Evolutionary conservation across 53 echinoderm and acorn worm genomes (phyloP).

Genomic region (Arbacia lixula): DNA sequence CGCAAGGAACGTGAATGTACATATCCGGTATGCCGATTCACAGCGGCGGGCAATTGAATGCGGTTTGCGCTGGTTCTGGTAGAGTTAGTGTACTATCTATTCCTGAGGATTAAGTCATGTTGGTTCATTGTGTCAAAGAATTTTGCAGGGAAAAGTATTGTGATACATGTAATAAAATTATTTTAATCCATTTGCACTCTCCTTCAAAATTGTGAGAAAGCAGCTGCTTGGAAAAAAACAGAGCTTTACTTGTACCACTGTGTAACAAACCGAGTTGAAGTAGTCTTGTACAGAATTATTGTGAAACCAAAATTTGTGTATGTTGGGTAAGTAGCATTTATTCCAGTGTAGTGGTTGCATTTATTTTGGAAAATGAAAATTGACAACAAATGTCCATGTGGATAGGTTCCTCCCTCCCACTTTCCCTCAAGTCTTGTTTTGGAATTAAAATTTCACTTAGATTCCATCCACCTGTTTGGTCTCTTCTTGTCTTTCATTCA

Average conservation of each 20-base stretch:
- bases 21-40: too few relatives aligned
- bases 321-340: neutral
- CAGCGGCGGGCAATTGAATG: too few relatives aligned
- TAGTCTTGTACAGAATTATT: slow-evolving; percentile 8
- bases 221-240: too few relatives aligned
- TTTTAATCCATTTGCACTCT: too few relatives aligned
- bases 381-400: slow-evolving; percentile 4
- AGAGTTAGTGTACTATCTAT: too few relatives aligned
- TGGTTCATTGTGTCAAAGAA: too few relatives aligned
- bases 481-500: neutral
- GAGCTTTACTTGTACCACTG: too few relatives aligned
- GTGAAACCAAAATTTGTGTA: slow-evolving; percentile 1
- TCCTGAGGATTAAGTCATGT: too few relatives aligned
- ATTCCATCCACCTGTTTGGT: slow-evolving; percentile 21
- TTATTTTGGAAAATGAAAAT: neutral
- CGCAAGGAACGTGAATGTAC: slow-evolving; percentile 14
- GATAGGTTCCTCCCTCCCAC: neutral
- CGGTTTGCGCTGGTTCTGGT: too few relatives aligned
- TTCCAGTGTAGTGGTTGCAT: neutral
- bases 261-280: neutral
- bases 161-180: too few relatives aligned
- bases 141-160: too few relatives aligned
- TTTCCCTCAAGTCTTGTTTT: neutral
- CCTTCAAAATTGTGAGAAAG: too few relatives aligned
- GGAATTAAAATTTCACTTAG: slow-evolving; percentile 44